These are phyloP conservation scores for Cuculus canorus DNA, from an alignment of 2,797 vertebrate species.

Conservation along the genomic window DNA sequence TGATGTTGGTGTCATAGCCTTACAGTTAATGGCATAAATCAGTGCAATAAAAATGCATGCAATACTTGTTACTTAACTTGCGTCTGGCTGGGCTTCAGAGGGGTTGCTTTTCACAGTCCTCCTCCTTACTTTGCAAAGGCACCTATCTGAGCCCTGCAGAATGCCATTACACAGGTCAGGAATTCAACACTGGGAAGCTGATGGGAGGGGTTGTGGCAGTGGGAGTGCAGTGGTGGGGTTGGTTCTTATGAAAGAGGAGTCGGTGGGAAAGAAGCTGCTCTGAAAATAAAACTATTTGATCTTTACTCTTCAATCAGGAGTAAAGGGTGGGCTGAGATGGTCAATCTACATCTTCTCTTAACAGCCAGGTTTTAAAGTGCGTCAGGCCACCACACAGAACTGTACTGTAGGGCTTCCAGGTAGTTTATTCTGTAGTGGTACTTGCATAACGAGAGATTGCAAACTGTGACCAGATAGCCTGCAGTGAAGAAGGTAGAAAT, in stretches of 20 bases:
- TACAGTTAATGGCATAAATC: neutral
- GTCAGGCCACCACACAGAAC: neutral
- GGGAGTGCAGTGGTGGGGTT: neutral
- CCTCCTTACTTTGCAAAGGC: neutral
- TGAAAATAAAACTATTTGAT: neutral
- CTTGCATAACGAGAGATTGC: neutral
- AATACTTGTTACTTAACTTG: rapidly evolving
- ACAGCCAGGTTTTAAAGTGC: neutral
- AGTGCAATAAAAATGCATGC: rapidly evolving
- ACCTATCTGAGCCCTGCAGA: neutral
- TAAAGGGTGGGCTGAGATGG: neutral
- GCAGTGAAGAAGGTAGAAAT: neutral
- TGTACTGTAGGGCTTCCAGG: neutral
- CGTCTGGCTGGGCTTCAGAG: neutral
- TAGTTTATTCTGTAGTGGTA: neutral
- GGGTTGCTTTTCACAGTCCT: neutral
- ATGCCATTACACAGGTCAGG: neutral
- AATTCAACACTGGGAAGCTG: neutral
- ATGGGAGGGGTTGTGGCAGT: rapidly evolving
- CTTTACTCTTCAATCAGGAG: neutral
- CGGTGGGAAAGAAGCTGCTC: neutral
- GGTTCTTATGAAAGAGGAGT: neutral
- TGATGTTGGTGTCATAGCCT: neutral
- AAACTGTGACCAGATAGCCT: neutral
- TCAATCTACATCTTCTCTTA: neutral